Evolutionary conservation across 2,888 invertebrate genomes (phyloP).

Genomic region (Criorhina ranunculi): DNA sequence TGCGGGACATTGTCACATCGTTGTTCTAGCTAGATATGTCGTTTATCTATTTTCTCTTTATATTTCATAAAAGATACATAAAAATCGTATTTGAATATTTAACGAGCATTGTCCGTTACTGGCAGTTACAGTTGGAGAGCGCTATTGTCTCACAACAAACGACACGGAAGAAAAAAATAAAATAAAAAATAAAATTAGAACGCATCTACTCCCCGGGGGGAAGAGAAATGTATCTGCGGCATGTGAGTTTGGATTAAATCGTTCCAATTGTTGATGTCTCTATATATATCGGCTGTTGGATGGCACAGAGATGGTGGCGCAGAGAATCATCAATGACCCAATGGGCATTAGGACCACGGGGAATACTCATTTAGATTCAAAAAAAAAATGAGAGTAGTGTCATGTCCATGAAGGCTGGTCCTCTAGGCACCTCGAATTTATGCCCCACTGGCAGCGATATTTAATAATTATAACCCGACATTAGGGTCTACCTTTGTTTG

Average conservation of each 20-base stretch:
- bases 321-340: conserved; percentile 47
- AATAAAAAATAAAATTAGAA: conserved; percentile 29
- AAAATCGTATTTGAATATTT: conserved; percentile 68
- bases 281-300: conserved; percentile 40
- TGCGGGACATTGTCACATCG: conserved; percentile 67
- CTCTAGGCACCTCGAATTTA: conserved; percentile 26
- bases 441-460: conserved; percentile 58
- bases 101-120: conserved; percentile 70
- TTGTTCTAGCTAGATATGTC: conserved; percentile 61
- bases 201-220: conserved; percentile 57
- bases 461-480: conserved; percentile 43
- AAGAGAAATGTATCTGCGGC: conserved; percentile 32
- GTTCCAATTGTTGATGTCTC: conserved; percentile 64
- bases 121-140: conserved; percentile 46
- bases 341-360: conserved; percentile 25
- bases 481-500: conserved; percentile 47
- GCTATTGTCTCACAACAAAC: conserved; percentile 49
- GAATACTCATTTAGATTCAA: conserved; percentile 27
- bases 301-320: conserved; percentile 26
- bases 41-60: conserved; percentile 44
- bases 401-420: not conserved
- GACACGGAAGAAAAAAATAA: not conserved
- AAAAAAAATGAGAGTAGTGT: conserved; percentile 6
- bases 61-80: conserved; percentile 54
- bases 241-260: conserved; percentile 50